These are phyloP conservation scores for Pterocles burchelli DNA, from an alignment of 2,113 vertebrate species.

Conservation along the genomic window DNA sequence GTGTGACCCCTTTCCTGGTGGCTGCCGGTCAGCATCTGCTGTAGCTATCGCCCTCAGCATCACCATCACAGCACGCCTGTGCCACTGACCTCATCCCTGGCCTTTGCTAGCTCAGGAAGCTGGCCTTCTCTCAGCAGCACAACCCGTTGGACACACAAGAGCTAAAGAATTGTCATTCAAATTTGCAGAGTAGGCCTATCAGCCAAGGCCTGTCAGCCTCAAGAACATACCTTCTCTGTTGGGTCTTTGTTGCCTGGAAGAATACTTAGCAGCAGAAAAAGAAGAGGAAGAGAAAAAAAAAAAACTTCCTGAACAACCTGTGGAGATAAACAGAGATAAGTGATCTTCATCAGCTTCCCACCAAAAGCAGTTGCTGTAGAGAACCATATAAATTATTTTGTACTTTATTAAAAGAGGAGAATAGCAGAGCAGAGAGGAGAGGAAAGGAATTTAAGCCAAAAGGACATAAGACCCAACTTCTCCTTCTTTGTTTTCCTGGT, in stretches of 20 bases:
- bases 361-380: not conserved
- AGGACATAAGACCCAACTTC: not conserved
- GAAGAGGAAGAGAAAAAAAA: not conserved
- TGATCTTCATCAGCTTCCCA: not conserved
- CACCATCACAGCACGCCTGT: rapidly evolving
- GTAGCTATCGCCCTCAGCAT: rapidly evolving
- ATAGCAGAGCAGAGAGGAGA: not conserved
- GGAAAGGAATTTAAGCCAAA: not conserved
- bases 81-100: not conserved
- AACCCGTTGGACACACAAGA: not conserved
- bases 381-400: not conserved
- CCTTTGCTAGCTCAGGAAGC: not conserved
- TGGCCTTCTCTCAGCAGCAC: not conserved
- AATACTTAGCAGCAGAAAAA: not conserved
- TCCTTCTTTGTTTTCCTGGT: not conserved
- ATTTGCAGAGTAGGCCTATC: not conserved
- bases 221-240: not conserved
- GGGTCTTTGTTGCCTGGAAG: not conserved
- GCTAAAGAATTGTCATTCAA: not conserved
- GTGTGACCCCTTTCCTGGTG: not conserved
- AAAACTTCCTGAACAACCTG: not conserved
- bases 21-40: not conserved
- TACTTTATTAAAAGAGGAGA: not conserved
- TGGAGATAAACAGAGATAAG: not conserved
- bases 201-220: not conserved